Evolutionary conservation across 1,140 invertebrate genomes (phyloP).

Genomic region (Drosophila tristis): DNA sequence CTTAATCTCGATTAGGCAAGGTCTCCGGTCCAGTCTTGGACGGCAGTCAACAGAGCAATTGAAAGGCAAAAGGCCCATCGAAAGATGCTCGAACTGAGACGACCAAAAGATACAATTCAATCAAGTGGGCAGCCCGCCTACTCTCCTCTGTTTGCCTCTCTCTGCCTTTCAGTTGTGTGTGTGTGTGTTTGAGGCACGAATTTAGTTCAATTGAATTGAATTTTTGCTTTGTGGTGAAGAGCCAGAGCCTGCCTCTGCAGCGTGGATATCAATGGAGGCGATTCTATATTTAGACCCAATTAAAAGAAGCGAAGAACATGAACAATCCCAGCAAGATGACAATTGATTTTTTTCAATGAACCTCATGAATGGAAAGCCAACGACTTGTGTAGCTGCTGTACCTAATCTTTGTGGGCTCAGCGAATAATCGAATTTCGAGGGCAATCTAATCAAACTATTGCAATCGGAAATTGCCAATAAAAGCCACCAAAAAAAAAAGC

Average conservation of each 20-base stretch:
- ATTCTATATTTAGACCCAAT: constrained; percentile 78
- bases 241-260: constrained; percentile 8
- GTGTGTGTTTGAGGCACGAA: constrained; percentile 49
- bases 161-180: constrained; percentile 15
- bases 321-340: constrained; percentile 24
- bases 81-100: constrained; percentile 10
- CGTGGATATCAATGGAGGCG: constrained; percentile 48
- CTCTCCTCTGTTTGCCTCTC: constrained; percentile 15
- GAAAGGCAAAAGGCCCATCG: constrained; percentile 16
- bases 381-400: constrained; percentile 2
- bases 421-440: constrained; percentile 13
- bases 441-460: constrained; percentile 33
- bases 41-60: constrained; percentile 10
- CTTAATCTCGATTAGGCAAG: constrained; percentile 46
- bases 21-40: constrained; percentile 14
- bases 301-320: constrained; percentile 45
- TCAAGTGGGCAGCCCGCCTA: constrained; percentile 36
- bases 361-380: constrained; percentile 39
- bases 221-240: constrained; percentile 32
- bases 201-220: constrained; percentile 78
- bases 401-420: constrained; percentile 1
- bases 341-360: constrained; percentile 52
- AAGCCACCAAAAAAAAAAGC: constrained; percentile 6
- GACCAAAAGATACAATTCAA: constrained; percentile 54
- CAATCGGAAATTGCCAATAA: neutral